These are phyloP conservation scores for Bubo blakistoni DNA, from an alignment of 2,113 vertebrate genomes.

Conservation along the genomic window DNA sequence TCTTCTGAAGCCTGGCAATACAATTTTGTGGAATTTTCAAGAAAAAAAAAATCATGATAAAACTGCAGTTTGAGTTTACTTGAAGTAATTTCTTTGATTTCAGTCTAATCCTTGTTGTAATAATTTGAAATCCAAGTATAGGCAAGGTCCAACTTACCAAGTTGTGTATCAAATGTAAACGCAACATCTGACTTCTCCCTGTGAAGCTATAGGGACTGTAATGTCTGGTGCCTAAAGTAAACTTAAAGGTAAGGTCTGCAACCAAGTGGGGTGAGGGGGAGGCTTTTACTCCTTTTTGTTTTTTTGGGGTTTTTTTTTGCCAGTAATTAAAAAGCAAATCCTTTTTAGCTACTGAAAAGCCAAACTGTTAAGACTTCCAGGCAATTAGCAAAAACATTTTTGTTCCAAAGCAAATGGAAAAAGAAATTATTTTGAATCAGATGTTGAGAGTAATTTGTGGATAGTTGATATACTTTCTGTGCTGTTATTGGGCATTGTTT, in stretches of 20 bases:
- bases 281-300: not conserved
- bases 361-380: not conserved
- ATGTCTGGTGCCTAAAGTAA: not conserved
- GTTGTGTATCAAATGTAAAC: not conserved
- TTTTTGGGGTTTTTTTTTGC: no score
- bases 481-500: not conserved
- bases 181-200: not conserved
- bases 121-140: not conserved
- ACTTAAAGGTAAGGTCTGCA: not conserved
- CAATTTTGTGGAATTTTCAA: not conserved
- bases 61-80: not conserved
- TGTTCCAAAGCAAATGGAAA: not conserved
- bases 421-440: not conserved
- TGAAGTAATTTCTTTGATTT: not conserved
- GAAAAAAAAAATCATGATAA: not conserved
- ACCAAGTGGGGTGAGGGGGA: not conserved
- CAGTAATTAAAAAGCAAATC: not conserved
- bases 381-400: not conserved
- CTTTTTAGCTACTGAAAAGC: not conserved
- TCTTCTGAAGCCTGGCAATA: not conserved
- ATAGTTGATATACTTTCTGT: not conserved
- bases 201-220: not conserved
- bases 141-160: not conserved
- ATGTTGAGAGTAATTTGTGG: not conserved
- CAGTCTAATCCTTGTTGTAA: not conserved